Conservation (phyloP, 2,888 invertebrate genomes). For the Epirrhoe alternata region DNA sequence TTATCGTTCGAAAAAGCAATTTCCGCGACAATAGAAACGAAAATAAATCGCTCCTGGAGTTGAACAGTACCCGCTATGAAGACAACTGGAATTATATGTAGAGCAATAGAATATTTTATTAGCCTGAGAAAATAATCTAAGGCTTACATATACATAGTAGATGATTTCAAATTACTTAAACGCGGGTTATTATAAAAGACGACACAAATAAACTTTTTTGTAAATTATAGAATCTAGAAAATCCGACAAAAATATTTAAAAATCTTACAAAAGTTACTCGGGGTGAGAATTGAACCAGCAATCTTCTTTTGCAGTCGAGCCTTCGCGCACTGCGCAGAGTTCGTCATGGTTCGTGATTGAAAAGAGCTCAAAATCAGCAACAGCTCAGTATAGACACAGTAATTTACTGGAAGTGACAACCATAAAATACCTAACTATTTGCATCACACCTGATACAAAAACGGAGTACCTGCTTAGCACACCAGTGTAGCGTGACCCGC, state of each 20-base stretch:
- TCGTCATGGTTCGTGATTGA: neutral
- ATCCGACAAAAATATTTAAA: too few species aligned
- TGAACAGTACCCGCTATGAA: slow-evolving; percentile 43
- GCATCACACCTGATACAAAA: slow-evolving; percentile 25
- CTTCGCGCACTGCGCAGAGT: neutral
- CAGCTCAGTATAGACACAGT: neutral
- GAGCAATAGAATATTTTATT: neutral
- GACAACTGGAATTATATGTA: slow-evolving; percentile 32
- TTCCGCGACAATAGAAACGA: slow-evolving; percentile 12
- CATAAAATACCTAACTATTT: slow-evolving; percentile 6
- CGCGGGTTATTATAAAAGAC: too few species aligned
- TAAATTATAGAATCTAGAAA: too few species aligned
- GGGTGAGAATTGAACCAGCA: too few species aligned
- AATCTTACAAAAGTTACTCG: too few species aligned
- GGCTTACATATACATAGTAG: too few species aligned
- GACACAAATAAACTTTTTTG: too few species aligned
- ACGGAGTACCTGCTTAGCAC: slow-evolving; percentile 27
- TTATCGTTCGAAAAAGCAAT: slow-evolving; percentile 18
- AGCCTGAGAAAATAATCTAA: neutral
- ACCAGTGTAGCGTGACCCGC: slow-evolving; percentile 25
- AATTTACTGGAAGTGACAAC: neutral
- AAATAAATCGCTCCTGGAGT: slow-evolving; percentile 31
- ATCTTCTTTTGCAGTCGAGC: too few species aligned
- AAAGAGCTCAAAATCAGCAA: neutral
- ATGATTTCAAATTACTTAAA: too few species aligned